A percentile compares a stretch with the other conserved stretches of the same genome.
These are phyloP conservation scores for Aethina tumida DNA, from an alignment of 1,140 invertebrate genomes.

Conservation along the genomic window DNA sequence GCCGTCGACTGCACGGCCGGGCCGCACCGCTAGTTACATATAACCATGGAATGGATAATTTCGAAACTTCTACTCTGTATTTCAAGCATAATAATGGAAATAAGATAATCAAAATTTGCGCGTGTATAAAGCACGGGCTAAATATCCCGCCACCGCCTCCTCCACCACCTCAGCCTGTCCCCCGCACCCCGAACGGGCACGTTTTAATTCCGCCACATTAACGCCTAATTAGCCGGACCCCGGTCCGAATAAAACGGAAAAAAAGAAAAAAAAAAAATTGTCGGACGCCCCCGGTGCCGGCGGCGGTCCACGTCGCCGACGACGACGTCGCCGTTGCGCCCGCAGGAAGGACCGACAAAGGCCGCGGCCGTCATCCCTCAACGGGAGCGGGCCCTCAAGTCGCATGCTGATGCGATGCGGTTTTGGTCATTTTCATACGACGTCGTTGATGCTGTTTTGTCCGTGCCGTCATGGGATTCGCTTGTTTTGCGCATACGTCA, in stretches of 20 bases:
- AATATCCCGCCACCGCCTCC: slow-evolving; percentile 11
- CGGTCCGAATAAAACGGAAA: background rate
- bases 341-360: background rate
- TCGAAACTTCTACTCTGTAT: slow-evolving; percentile 40
- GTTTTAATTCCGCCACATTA: background rate
- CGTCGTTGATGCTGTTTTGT: too few relatives aligned
- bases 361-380: background rate
- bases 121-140: slow-evolving; percentile 19
- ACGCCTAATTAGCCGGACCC: background rate
- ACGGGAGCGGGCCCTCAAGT: background rate
- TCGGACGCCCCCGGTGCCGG: too few relatives aligned
- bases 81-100: slow-evolving; percentile 40
- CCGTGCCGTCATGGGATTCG: slow-evolving; percentile 13
- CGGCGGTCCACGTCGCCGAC: too few relatives aligned
- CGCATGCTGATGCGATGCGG: slow-evolving; percentile 4
- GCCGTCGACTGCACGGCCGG: slow-evolving; percentile 19
- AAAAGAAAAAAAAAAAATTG: background rate
- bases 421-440: slow-evolving; percentile 15
- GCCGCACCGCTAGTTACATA: slow-evolving; percentile 36
- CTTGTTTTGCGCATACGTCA: slow-evolving; percentile 19
- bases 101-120: slow-evolving; percentile 39
- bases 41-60: slow-evolving; percentile 40
- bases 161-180: slow-evolving; percentile 2
- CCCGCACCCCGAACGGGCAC: background rate
- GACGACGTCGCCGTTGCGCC: background rate